phyloP scores from a whole-genome alignment of 1,140 invertebrate genomes.

The Bombus cullumanus region DNA sequence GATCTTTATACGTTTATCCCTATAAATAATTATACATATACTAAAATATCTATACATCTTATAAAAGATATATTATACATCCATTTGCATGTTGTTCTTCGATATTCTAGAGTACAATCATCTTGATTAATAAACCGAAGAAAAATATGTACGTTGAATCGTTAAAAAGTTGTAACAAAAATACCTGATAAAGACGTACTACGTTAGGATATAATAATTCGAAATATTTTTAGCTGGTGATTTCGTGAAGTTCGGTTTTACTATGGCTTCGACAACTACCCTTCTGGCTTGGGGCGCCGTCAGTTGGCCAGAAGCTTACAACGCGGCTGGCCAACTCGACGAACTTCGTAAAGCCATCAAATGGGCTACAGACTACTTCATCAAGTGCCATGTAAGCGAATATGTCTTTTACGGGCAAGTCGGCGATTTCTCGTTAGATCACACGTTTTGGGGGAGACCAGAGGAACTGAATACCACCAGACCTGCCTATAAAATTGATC shows the following conservation, averaged over 20 bases:
- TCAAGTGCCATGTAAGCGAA: constrained; percentile 84
- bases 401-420: constrained; percentile 85
- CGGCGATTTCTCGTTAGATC: constrained; percentile 84
- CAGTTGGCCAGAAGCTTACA: constrained; percentile 84
- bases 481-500: constrained; percentile 85
- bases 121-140: too few species aligned
- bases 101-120: too few species aligned
- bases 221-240: constrained; percentile 83
- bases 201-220: neutral
- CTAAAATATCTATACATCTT: too few species aligned
- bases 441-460: constrained; percentile 85
- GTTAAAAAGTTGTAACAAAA: too few species aligned
- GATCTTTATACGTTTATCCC: too few species aligned
- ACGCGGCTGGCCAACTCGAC: constrained; percentile 77
- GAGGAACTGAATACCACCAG: constrained; percentile 86
- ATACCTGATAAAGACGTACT: neutral
- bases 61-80: too few species aligned
- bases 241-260: constrained; percentile 87
- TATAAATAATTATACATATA: too few species aligned
- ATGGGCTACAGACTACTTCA: constrained; percentile 86
- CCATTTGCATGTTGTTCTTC: too few species aligned
- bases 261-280: constrained; percentile 85
- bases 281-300: constrained; percentile 85
- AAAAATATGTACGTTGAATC: too few species aligned
- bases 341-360: constrained; percentile 82